Percentiles rank a stretch among this genome's conserved stretches.
Conservation (phyloP, 2,888 invertebrate genomes). For the Abrostola triplasia region DNA sequence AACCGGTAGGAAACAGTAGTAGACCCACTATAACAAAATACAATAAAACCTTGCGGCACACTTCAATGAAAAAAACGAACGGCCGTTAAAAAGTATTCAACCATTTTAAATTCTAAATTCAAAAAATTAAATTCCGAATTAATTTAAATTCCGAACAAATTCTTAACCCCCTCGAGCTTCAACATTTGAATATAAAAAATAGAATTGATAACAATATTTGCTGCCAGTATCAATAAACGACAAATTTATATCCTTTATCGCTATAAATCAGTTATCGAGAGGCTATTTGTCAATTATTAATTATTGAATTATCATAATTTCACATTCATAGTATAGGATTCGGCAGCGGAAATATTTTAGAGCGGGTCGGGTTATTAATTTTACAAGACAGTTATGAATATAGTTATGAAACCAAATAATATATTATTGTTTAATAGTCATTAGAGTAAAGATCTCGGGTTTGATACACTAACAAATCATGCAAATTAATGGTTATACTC, state of each 20-base stretch:
- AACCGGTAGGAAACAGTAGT: slow-evolving; percentile 35
- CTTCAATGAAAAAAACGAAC: slow-evolving; percentile 23
- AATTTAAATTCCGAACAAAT: slow-evolving; percentile 1
- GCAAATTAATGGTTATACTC: too few relatives aligned
- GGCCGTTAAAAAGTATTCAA: slow-evolving; percentile 12
- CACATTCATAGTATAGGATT: slow-evolving; percentile 18
- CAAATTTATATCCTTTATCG: slow-evolving; percentile 26
- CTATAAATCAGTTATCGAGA: slow-evolving; percentile 38
- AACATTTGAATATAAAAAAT: slow-evolving; percentile 15
- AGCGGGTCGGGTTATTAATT: slow-evolving; percentile 22
- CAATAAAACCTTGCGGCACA: slow-evolving; percentile 33
- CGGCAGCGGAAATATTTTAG: slow-evolving; percentile 18
- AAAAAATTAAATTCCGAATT: slow-evolving; percentile 9
- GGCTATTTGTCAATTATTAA: slow-evolving; percentile 50
- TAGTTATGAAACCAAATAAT: background rate
- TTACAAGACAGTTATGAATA: slow-evolving; percentile 23
- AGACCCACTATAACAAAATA: background rate
- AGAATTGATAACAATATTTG: slow-evolving; percentile 15
- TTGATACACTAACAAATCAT: too few relatives aligned
- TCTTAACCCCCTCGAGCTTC: slow-evolving; percentile 4
- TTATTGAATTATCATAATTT: slow-evolving; percentile 49
- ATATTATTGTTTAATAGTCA: too few relatives aligned
- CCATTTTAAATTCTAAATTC: slow-evolving; percentile 7
- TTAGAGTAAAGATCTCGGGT: too few relatives aligned
- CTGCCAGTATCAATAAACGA: slow-evolving; percentile 17